Conservation (phyloP, 2,113 vertebrate genomes). For the Onychorhynchus coronatus region DNA sequence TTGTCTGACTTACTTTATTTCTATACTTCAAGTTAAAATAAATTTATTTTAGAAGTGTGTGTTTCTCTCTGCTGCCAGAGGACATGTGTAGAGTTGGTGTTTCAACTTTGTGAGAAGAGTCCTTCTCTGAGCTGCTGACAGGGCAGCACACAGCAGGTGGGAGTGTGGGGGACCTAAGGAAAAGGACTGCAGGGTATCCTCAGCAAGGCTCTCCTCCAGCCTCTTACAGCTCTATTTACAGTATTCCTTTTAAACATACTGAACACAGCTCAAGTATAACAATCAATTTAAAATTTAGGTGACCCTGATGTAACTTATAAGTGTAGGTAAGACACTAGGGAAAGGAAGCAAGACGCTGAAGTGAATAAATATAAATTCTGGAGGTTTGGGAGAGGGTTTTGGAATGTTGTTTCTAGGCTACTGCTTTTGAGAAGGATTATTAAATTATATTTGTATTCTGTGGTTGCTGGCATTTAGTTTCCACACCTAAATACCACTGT, state of each 20-base stretch:
- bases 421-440: not conserved
- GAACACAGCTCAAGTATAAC: not conserved
- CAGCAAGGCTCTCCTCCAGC: not conserved
- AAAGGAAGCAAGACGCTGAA: not conserved
- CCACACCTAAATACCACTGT: not conserved
- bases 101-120: not conserved
- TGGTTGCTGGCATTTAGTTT: not conserved
- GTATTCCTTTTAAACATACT: accelerated
- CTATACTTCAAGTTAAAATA: not conserved
- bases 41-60: not conserved
- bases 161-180: not conserved
- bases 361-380: not conserved
- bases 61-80: not conserved
- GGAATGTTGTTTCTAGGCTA: not conserved
- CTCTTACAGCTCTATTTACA: not conserved
- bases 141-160: not conserved
- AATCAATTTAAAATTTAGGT: not conserved
- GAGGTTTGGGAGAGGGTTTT: not conserved
- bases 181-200: not conserved
- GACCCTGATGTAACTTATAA: not conserved
- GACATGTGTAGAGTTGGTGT: not conserved
- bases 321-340: not conserved
- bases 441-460: not conserved
- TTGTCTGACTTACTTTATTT: not conserved
- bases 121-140: not conserved